A percentile compares a stretch with the other conserved stretches of the same genome.
phyloP scores from a whole-genome alignment of 92 coral and sea anemone species.

The Actinostola sp. region DNA sequence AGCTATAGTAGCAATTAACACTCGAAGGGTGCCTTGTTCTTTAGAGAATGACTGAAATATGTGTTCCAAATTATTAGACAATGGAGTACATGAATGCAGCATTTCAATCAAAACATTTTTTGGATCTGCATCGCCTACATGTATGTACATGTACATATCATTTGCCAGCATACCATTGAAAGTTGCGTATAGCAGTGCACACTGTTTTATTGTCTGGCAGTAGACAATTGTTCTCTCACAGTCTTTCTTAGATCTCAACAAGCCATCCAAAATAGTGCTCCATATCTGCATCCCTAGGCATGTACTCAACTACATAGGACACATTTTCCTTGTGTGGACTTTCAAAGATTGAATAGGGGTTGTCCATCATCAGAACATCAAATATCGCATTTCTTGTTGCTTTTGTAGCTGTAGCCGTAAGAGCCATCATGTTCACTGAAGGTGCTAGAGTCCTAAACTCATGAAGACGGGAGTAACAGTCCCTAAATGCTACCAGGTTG shows the following conservation, averaged over 20 bases:
- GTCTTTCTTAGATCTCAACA: slow-evolving; percentile 39
- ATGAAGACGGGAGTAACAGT: slow-evolving; percentile 40
- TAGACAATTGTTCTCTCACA: slow-evolving; percentile 67
- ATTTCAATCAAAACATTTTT: slow-evolving; percentile 30
- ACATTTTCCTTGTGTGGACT: slow-evolving; percentile 62
- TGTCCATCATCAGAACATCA: slow-evolving; percentile 32
- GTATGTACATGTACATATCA: slow-evolving; percentile 17
- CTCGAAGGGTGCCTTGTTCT: slow-evolving; percentile 15
- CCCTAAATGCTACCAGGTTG: slow-evolving; percentile 37
- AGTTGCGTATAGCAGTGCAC: slow-evolving; percentile 63
- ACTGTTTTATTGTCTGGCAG: slow-evolving; percentile 75
- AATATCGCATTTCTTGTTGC: slow-evolving; percentile 32
- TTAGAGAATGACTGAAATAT: slow-evolving; percentile 23
- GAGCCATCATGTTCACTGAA: slow-evolving; percentile 23
- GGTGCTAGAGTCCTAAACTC: slow-evolving; percentile 41
- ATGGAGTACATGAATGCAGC: slow-evolving; percentile 57
- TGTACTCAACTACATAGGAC: slow-evolving; percentile 49
- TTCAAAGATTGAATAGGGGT: slow-evolving; percentile 28
- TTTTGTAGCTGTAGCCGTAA: slow-evolving; percentile 53
- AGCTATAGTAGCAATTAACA: slow-evolving; percentile 54
- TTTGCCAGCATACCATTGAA: slow-evolving; percentile 56
- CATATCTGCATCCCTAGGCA: slow-evolving; percentile 46
- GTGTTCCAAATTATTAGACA: slow-evolving; percentile 39
- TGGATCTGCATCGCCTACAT: slow-evolving; percentile 1
- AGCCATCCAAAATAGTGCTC: slow-evolving; percentile 54